Percentiles rank a stretch among this genome's conserved stretches.
Conservation (phyloP, 1,140 invertebrate genomes). For the Drosophila pseudoananassae region DNA sequence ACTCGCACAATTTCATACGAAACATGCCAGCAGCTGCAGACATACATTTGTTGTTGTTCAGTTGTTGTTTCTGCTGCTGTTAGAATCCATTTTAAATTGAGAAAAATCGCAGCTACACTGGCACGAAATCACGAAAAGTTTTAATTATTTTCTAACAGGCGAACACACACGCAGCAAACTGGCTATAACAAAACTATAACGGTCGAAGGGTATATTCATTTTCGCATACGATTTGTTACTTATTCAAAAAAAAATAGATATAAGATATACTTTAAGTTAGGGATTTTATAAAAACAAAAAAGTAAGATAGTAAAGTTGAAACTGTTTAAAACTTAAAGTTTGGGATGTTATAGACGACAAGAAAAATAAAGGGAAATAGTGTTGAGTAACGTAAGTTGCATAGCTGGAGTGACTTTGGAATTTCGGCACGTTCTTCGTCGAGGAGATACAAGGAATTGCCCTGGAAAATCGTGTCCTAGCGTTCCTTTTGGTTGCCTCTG, state of each 20-base stretch:
- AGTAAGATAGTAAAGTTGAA: background rate
- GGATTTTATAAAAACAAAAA: background rate
- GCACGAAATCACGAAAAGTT: conserved; percentile 82
- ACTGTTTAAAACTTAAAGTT: background rate
- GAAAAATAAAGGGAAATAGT: background rate
- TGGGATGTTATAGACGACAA: background rate
- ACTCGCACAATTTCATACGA: conserved; percentile 10
- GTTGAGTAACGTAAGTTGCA: background rate
- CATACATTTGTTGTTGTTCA: conserved; percentile 20
- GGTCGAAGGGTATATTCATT: background rate
- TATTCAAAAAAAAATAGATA: background rate
- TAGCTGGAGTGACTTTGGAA: conserved; percentile 18
- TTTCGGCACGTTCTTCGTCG: conserved; percentile 34
- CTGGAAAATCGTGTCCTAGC: conserved; percentile 36
- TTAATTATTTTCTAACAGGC: conserved; percentile 82
- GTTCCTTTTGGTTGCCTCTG: background rate
- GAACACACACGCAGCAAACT: conserved; percentile 56
- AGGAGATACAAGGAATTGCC: conserved; percentile 36
- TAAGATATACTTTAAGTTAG: background rate
- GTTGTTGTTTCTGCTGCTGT: conserved; percentile 43
- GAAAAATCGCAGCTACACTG: conserved; percentile 77
- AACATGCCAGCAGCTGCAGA: conserved; percentile 40
- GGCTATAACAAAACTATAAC: background rate
- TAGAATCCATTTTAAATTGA: conserved; percentile 80
- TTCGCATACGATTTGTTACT: background rate